Evolutionary conservation across 1,140 invertebrate species (phyloP), one percentile per base, ranked within the genome.

Genomic region (Sesamia nonagrioides): DNA sequence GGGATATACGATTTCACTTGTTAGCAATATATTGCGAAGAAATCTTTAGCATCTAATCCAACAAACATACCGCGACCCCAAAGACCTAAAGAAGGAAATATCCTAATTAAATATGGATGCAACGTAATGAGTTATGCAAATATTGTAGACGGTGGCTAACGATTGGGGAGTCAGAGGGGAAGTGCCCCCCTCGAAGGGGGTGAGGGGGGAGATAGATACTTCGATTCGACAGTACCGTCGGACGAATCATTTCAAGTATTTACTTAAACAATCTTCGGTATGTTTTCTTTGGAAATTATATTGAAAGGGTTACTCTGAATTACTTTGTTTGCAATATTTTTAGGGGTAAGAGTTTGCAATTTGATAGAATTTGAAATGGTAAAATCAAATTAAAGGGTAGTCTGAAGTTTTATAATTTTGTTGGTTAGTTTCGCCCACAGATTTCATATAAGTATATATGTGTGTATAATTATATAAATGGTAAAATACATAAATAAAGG

Each of bases 81-180:
- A 35, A 79, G 60, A 75, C 74, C 80, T 72, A 88, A 91, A 89
- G 87, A 90, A 91, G 88, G 86, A 89, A 92, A 88, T 92, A 88
- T 91, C 85, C 90, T 91, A 92, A 92, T 94, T 92, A 94, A 94
- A 94, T 94, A 94, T 94, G 88, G 87, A 94, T 94, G 90, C 89
- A 92, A 84, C 82, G 86, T 92, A 92, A 94, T 94, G 92, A 92
- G 91, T 92, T 91, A 94, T 94, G 90, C 91, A 94, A 94, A 94
- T 94, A 91, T 89, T 88, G 86, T 87, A 88, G 87, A 89, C 86
- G 84, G 79, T 84, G 86, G 84, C 86, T 89, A 91, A 91, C 88
- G 90, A 92, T 84, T 88, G 86, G 77, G 81, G 78, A 63, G 77
- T 76, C 56, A 48, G 52, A 77, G 63, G 77, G 76, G 42, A 48